Percentiles rank a stretch among this genome's conserved stretches.
Evolutionary conservation across 2,113 vertebrate genomes (phyloP).

Genomic region (Syrmaticus mikado): DNA sequence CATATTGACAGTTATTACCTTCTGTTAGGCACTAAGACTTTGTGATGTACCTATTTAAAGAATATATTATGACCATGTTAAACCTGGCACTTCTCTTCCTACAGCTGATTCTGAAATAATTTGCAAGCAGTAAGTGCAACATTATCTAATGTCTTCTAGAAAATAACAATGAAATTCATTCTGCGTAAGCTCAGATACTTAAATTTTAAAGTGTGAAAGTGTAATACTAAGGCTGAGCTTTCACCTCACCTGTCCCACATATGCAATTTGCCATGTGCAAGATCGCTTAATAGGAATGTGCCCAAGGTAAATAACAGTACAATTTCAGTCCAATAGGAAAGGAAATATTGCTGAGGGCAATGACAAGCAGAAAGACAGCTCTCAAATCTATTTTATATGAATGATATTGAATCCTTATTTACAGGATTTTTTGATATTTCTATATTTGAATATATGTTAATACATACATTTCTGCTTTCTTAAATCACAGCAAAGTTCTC

Average conservation of each 20-base stretch:
- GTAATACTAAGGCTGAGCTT: neutral
- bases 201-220: neutral
- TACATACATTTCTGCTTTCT: neutral
- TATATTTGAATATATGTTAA: rapidly evolving
- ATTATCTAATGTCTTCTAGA: neutral
- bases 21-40: neutral
- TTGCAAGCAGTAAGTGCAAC: neutral
- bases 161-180: neutral
- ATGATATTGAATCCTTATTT: neutral
- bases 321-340: neutral
- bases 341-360: neutral
- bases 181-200: neutral
- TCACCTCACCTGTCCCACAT: neutral
- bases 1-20: neutral
- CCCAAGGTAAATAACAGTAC: neutral
- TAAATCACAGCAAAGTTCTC: neutral
- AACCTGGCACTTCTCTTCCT: neutral
- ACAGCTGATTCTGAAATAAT: neutral
- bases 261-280: rapidly evolving
- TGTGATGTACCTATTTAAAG: neutral
- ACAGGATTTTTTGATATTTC: neutral
- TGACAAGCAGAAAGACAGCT: neutral
- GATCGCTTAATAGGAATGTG: neutral
- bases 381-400: neutral
- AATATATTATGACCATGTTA: neutral